Evolutionary conservation across 2,888 invertebrate genomes (phyloP).

Genomic region (Drosophila acutilabella): DNA sequence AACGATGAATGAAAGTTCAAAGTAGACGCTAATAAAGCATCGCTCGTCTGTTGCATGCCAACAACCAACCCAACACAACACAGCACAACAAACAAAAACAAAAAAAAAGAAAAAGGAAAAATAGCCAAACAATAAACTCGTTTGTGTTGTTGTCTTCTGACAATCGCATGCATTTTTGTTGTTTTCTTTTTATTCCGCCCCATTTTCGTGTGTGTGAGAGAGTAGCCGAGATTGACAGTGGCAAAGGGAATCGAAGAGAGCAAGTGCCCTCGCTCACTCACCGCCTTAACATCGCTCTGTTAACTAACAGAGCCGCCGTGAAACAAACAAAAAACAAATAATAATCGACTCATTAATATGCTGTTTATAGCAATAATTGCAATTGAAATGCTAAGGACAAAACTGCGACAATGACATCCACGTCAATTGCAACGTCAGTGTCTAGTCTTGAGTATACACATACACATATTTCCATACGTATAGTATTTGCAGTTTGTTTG

Average conservation of each 20-base stretch:
- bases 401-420: background rate
- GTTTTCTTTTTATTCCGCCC: conserved; percentile 44
- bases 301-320: conserved; percentile 39
- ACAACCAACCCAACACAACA: conserved; percentile 9
- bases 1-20: conserved; percentile 64
- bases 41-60: conserved; percentile 51
- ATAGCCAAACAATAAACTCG: conserved; percentile 55
- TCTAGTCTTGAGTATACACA: conserved; percentile 18
- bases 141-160: conserved; percentile 35
- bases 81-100: conserved; percentile 9
- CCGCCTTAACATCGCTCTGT: conserved; percentile 45
- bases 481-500: conserved; percentile 19
- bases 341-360: conserved; percentile 54
- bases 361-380: conserved; percentile 46
- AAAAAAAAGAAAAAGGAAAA: conserved; percentile 5
- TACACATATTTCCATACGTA: conserved; percentile 1
- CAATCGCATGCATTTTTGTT: conserved; percentile 55
- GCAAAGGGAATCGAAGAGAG: background rate
- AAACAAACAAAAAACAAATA: conserved; percentile 27
- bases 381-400: conserved; percentile 57
- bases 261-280: conserved; percentile 1
- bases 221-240: conserved; percentile 8
- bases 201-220: conserved; percentile 10
- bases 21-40: conserved; percentile 59
- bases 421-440: conserved; percentile 27